Base-by-base conservation (phyloP, 1,140 invertebrate species). In the Drosophila asahinai region DNA sequence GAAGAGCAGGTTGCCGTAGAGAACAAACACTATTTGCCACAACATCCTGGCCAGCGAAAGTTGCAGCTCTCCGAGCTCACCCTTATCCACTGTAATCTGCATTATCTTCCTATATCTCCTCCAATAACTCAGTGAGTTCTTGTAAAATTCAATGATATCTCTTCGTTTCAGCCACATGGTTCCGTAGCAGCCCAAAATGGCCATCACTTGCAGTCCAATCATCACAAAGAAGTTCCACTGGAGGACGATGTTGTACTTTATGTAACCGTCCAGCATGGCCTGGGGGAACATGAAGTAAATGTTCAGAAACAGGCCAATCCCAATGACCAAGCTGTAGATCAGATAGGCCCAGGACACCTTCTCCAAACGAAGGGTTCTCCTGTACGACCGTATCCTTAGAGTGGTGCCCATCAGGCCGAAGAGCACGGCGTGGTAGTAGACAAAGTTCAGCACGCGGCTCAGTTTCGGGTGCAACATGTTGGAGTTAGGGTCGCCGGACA, bases 401-500 rank as follows among this genome's bases (percentile, higher is more conserved):
- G 52, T 75, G 0, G 81, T 63, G 1, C 77, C 73, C 84, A 87
- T 48, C 48, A 87, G 36, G 2, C 65, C 84, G 19, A 33, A 86
- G 42, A 54, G 5, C 12, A 79, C 62, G 48, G 77, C 15, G 8
- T 81, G 70, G 57, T 52, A 76, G 27, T 87, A 89, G 22, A 58
- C 51, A 14, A 79, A 8, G 8, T 27, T 65, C 33, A 87, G 8
- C n/a, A 58, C 49, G 17, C 60, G 17, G 19, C 54, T 11, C 27
- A 86, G 27, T 47, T 76, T 70, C 2, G 61, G 61, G 22, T 80
- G 77, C 77, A 83, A 77, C 83, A 86, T 86, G 68, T 49, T 76
- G 36, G 15, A 11, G 14, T 25, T 17, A 27, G 15, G 40, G 47
- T 17, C 8, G 27, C 6, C 36, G 6, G 17, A 19, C 33, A 14